Percentiles rank a stretch among this genome's conserved stretches.
phyloP scores from a whole-genome alignment of 2,113 vertebrate species.

The Scalopus aquaticus region DNA sequence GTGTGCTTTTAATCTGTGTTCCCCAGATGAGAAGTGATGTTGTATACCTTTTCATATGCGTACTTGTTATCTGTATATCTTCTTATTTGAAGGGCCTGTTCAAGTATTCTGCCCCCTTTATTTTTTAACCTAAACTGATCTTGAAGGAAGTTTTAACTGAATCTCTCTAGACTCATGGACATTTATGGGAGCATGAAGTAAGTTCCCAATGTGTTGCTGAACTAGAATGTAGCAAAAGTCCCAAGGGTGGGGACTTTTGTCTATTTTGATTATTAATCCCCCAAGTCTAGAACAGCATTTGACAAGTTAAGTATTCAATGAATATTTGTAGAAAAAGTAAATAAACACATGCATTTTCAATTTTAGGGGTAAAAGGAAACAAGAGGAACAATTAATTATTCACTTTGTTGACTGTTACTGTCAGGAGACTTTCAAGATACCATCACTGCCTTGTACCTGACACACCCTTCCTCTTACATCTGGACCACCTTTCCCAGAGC shows the following conservation, averaged over 20 bases:
- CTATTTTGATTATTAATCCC: constrained; percentile 18
- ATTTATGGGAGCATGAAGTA: not conserved
- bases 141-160: constrained; percentile 2
- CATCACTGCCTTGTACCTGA: not conserved
- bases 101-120: constrained; percentile 27
- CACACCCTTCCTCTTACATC: not conserved
- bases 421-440: constrained; percentile 26
- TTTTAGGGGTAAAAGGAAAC: not conserved
- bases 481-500: constrained; percentile 1
- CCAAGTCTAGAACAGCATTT: not conserved
- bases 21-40: not conserved
- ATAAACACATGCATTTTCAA: not conserved
- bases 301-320: not conserved
- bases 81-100: not conserved
- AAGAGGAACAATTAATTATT: constrained; percentile 4
- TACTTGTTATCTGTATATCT: not conserved
- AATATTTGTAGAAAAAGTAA: constrained; percentile 44
- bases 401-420: not conserved
- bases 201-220: not conserved
- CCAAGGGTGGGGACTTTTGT: not conserved
- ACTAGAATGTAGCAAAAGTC: not conserved
- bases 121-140: constrained; percentile 19
- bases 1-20: not conserved
- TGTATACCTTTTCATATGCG: not conserved
- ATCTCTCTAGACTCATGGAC: not conserved